Conservation (phyloP, 2,113 vertebrate species). For the Stegostoma tigrinum region DNA sequence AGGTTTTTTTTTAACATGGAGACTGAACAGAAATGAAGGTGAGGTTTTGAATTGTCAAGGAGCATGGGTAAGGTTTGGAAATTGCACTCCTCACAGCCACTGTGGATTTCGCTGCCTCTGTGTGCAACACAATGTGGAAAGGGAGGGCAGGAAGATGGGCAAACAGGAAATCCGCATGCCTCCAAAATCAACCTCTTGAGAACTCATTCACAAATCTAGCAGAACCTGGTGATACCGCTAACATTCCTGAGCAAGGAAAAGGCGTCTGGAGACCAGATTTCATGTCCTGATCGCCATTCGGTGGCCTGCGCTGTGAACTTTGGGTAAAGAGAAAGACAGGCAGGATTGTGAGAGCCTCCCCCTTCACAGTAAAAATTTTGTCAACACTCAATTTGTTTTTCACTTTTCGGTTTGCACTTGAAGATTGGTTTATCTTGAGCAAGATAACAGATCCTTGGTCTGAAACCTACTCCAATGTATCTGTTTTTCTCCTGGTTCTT, state of each 20-base stretch:
- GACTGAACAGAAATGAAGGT: no score
- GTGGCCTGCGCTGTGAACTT: neutral
- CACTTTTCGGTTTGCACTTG: neutral
- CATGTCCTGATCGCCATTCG: neutral
- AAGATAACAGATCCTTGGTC: neutral
- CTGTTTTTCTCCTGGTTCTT: neutral
- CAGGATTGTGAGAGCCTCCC: neutral
- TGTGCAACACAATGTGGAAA: no score
- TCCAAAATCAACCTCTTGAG: no score
- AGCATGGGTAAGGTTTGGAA: no score
- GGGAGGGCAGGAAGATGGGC: no score
- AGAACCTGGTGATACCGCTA: neutral
- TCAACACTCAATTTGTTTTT: neutral
- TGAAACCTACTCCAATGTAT: neutral
- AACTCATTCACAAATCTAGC: neutral
- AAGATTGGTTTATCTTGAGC: neutral
- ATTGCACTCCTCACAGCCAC: no score
- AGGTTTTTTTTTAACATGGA: no score
- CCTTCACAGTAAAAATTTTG: neutral
- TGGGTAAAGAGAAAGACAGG: neutral
- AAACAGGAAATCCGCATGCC: no score
- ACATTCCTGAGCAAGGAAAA: neutral
- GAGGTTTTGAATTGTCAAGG: no score
- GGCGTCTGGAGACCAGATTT: neutral
- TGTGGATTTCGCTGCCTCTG: no score